These are phyloP conservation scores for Poecile atricapillus DNA, from an alignment of 2,113 vertebrate genomes.

Conservation along the genomic window DNA sequence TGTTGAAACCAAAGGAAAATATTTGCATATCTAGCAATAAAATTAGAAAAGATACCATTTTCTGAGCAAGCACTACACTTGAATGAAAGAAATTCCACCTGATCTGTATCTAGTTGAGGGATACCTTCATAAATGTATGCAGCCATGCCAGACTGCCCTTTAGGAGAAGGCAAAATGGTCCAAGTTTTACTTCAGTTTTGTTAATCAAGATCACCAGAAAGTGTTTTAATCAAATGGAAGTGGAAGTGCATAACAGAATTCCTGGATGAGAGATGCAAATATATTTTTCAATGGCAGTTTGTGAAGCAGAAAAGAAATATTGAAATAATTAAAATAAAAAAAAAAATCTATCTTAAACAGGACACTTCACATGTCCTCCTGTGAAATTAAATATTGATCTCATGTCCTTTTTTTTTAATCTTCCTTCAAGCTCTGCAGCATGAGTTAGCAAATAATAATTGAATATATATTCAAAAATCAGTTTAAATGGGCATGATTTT, in stretches of 20 bases:
- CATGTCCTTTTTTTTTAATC: background rate
- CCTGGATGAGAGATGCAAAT: fast-evolving
- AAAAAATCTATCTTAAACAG: background rate
- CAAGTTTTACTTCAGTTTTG: background rate
- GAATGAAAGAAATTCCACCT: background rate
- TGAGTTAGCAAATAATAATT: background rate
- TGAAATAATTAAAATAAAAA: background rate
- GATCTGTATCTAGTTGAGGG: background rate
- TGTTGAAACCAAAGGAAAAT: background rate
- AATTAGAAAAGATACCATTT: background rate
- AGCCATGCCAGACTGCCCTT: background rate
- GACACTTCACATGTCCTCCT: background rate
- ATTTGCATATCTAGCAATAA: background rate
- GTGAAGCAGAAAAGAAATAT: background rate
- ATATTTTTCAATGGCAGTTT: background rate
- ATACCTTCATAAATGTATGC: background rate
- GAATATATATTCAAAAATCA: background rate
- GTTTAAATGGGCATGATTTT: background rate
- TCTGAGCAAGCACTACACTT: background rate
- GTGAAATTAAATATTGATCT: slow-evolving; percentile 23
- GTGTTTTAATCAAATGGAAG: background rate
- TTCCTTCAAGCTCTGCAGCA: background rate
- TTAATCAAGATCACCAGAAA: background rate
- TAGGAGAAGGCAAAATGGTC: background rate
- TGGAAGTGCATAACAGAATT: background rate